Conservation (phyloP, 37 sponge, comb jelly and placozoan genomes). For the Hexactinellida sp. region DNA sequence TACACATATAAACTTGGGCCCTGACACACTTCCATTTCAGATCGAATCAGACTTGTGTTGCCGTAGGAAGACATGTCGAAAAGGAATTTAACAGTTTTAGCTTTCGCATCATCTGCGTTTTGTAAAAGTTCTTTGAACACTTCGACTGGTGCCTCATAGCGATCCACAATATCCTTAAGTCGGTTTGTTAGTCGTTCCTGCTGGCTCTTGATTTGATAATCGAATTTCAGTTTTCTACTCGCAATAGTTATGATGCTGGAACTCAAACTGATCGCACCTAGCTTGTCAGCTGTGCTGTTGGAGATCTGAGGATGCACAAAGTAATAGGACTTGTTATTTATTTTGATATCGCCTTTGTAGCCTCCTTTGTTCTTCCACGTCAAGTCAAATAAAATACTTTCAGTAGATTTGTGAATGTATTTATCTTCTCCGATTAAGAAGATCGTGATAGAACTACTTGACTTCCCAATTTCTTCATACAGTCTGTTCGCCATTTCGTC, state of each 20-base stretch:
- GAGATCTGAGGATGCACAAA: constrained; percentile 3
- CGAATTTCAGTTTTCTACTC: not conserved
- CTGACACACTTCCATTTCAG: constrained; percentile 51
- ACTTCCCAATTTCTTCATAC: not conserved
- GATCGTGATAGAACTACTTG: not conserved
- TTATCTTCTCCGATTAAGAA: not conserved
- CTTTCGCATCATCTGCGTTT: constrained; percentile 80
- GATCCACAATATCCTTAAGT: constrained; percentile 39
- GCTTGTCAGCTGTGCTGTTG: not conserved
- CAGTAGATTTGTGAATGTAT: not conserved
- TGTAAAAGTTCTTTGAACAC: constrained; percentile 74
- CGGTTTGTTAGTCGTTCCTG: constrained; percentile 33
- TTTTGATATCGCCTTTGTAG: not conserved
- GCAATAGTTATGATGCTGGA: not conserved
- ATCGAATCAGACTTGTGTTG: constrained; percentile 21
- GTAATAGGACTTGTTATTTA: not conserved
- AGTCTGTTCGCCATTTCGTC: not conserved
- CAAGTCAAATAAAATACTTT: not conserved
- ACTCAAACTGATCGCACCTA: not conserved
- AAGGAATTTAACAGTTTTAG: constrained; percentile 52
- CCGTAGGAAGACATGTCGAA: constrained; percentile 27
- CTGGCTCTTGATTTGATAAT: not conserved
- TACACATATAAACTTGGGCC: constrained; percentile 64
- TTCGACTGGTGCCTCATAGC: constrained; percentile 43
- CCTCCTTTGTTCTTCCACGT: not conserved